Evolutionary conservation across 1,140 invertebrate genomes (phyloP).

Genomic region (Orius insidiosus): DNA sequence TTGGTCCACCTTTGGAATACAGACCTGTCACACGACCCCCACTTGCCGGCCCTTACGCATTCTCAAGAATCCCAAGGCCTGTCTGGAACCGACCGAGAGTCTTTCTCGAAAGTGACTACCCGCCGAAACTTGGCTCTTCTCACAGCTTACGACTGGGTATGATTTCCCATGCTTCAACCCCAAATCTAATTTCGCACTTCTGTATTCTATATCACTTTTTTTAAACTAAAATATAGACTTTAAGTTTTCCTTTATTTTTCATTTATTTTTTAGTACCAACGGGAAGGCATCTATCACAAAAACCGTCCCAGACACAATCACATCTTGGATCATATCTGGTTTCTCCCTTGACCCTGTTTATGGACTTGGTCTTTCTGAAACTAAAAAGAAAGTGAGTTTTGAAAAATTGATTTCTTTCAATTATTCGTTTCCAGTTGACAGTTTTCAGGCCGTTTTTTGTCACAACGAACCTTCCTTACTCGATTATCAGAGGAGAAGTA

Average conservation of each 20-base stretch:
- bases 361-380: slow-evolving; percentile 65
- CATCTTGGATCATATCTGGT: slow-evolving; percentile 80
- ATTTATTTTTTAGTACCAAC: slow-evolving; percentile 27
- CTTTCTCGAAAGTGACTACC: slow-evolving; percentile 33
- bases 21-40: slow-evolving; percentile 56
- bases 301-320: slow-evolving; percentile 72
- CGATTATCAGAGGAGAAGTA: slow-evolving; percentile 77
- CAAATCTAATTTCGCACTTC: slow-evolving; percentile 4
- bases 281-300: slow-evolving; percentile 32
- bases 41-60: slow-evolving; percentile 72
- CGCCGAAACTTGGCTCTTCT: slow-evolving; percentile 66
- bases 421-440: slow-evolving; percentile 35
- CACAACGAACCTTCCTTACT: slow-evolving; percentile 70
- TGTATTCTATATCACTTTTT: slow-evolving; percentile 1
- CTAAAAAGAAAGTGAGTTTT: slow-evolving; percentile 40
- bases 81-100: slow-evolving; percentile 61
- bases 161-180: slow-evolving; percentile 18
- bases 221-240: too few species aligned
- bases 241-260: slow-evolving; percentile 7
- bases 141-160: slow-evolving; percentile 62
- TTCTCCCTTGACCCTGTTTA: slow-evolving; percentile 73
- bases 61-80: slow-evolving; percentile 65
- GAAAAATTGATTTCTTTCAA: not conserved
- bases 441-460: slow-evolving; percentile 83
- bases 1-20: slow-evolving; percentile 30